Percentiles rank a stretch among this genome's conserved stretches.
Conservation (phyloP, 2,113 vertebrate species). For the Synchiropus splendidus region DNA sequence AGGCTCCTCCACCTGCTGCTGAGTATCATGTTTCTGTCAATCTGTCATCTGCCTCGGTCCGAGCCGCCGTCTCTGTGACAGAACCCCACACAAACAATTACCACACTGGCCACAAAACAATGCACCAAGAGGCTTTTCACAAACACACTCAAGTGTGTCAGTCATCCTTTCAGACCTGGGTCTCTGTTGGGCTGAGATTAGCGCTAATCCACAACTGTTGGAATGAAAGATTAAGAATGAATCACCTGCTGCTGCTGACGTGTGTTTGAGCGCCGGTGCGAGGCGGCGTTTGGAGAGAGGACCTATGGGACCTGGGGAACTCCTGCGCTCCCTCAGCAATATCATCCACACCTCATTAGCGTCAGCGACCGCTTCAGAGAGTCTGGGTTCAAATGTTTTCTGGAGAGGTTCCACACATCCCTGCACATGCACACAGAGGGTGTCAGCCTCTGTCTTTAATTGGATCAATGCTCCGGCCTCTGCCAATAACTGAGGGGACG, state of each 20-base stretch:
- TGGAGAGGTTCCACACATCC: slow-evolving; percentile 17
- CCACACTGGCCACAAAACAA: slow-evolving; percentile 12
- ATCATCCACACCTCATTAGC: slow-evolving; percentile 41
- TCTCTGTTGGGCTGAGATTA: slow-evolving; percentile 51
- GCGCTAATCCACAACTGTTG: slow-evolving; percentile 58
- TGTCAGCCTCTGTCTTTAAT: slow-evolving; percentile 40
- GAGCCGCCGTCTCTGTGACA: slow-evolving; percentile 3
- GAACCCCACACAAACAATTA: not conserved
- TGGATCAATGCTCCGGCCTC: slow-evolving; percentile 49
- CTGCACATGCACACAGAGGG: slow-evolving; percentile 11
- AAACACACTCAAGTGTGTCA: slow-evolving; percentile 29
- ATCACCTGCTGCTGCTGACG: slow-evolving; percentile 45
- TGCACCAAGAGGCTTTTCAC: slow-evolving; percentile 15
- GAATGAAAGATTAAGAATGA: slow-evolving; percentile 61
- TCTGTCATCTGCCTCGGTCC: too few relatives aligned
- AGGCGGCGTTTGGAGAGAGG: slow-evolving; percentile 18
- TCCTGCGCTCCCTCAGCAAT: slow-evolving; percentile 29
- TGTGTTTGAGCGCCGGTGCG: slow-evolving; percentile 7
- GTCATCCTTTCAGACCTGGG: slow-evolving; percentile 37
- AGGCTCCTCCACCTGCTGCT: not conserved
- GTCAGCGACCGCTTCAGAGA: slow-evolving; percentile 34
- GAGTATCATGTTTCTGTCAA: slow-evolving; percentile 25
- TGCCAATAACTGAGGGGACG: slow-evolving; percentile 42
- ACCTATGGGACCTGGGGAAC: slow-evolving; percentile 23
- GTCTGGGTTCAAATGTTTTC: slow-evolving; percentile 49